Evolutionary conservation across 1,140 invertebrate genomes (phyloP), one percentile per base, ranked within the genome.

Genomic region (Archivesica marissinica): DNA sequence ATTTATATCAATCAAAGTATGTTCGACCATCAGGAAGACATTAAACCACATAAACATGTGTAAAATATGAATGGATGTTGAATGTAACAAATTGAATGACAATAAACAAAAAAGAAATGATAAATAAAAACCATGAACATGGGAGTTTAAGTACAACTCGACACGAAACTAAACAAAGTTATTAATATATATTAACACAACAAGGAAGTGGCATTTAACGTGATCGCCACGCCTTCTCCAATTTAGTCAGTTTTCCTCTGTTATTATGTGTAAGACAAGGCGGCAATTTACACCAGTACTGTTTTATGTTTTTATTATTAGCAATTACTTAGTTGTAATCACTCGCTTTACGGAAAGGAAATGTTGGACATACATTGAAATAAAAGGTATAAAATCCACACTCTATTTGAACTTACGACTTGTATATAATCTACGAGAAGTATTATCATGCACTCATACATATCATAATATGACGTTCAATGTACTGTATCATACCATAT

Each of bases 181-280:
- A 52, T n/a, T 20, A 4, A 20, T 23, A 52, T 52, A 23, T 52
- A 52, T 15, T 20, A 64, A 35, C 59, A 64, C 59, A 17, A 64
- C 59, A 35, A 64, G 59, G 59, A 64, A 64, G 59, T 64, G 59
- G n/a, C 59, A 64, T 64, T 64, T 64, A 1, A 64, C 59, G 28
- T 64, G 59, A 64, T 15, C 59, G 15, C 7, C n/a, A 59, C 54
- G 15, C n/a, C 25, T 28, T 28, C 54, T 1, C 25, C 4, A 28
- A 1, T 64, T 6, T 35, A 64, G 23, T 35, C 7, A 25, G 30
- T 64, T 64, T 64, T 33, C 59, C 59, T 30, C 30, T 64, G 33
- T 35, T 13, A 13, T 25, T 35, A 64, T 0, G 59, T 64, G 59
- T 64, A 64, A 33, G n/a, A 64, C 59, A 64, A 64, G 59, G 59